Conservation (phyloP, 1,140 invertebrate species). For the Elysia chlorotica region DNA sequence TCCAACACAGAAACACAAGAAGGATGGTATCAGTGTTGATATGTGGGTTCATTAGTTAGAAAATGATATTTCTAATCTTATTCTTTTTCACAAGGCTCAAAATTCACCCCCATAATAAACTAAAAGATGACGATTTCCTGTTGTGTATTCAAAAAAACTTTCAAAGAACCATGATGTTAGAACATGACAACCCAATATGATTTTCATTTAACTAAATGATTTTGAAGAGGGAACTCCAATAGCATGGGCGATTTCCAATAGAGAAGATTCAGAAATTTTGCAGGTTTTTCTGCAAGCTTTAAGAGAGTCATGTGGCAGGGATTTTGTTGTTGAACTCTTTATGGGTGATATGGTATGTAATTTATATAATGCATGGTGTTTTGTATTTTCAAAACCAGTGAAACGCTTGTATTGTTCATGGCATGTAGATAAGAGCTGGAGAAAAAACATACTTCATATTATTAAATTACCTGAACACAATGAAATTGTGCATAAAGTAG, state of each 20-base stretch:
- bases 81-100: too few relatives aligned
- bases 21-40: too few relatives aligned
- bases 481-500: too few relatives aligned
- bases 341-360: background rate
- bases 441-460: background rate
- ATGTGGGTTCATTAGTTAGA: too few relatives aligned
- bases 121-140: background rate
- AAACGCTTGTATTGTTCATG: background rate
- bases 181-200: background rate
- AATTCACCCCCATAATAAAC: too few relatives aligned
- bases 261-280: background rate
- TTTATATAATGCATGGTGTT: conserved; percentile 2
- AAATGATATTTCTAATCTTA: too few relatives aligned
- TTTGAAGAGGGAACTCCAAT: background rate
- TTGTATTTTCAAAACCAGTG: background rate
- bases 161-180: background rate
- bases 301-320: background rate
- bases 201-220: conserved; percentile 1
- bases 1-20: too few relatives aligned
- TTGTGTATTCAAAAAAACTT: background rate
- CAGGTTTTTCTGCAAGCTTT: background rate
- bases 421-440: conserved; percentile 2
- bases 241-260: background rate
- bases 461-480: too few relatives aligned
- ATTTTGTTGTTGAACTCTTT: background rate